Evolutionary conservation across 2,888 invertebrate genomes (phyloP).

Genomic region (Operophtera brumata): DNA sequence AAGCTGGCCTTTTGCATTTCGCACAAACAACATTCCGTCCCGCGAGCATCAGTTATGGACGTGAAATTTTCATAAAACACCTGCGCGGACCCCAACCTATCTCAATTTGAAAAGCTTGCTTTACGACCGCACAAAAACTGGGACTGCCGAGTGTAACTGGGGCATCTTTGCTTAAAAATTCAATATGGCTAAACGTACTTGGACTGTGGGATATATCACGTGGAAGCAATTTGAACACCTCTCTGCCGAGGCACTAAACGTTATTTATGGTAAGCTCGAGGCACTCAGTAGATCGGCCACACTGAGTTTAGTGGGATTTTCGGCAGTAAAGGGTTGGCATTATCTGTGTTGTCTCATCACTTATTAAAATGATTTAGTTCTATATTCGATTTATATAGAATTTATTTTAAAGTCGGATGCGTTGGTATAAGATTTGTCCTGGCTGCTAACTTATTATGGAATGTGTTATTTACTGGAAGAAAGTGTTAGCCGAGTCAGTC

Average conservation of each 20-base stretch:
- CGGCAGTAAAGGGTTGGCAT: slow-evolving; percentile 47
- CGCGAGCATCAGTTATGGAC: slow-evolving; percentile 40
- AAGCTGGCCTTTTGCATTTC: slow-evolving; percentile 32
- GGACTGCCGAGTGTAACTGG: slow-evolving; percentile 31
- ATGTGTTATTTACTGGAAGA: no score
- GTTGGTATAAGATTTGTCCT: no score
- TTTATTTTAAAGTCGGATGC: no score
- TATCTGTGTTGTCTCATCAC: slow-evolving; percentile 42
- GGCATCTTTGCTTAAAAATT: slow-evolving; percentile 70
- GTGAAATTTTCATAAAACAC: slow-evolving; percentile 51
- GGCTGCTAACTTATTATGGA: no score
- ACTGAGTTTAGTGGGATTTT: slow-evolving; percentile 68
- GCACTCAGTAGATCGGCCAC: slow-evolving; percentile 71
- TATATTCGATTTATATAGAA: not conserved
- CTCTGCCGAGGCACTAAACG: slow-evolving; percentile 71
- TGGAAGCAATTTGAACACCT: slow-evolving; percentile 78
- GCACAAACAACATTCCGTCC: slow-evolving; percentile 32
- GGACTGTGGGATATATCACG: slow-evolving; percentile 71
- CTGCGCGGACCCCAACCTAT: slow-evolving; percentile 45
- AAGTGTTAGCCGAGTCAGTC: no score
- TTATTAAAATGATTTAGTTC: slow-evolving; percentile 31
- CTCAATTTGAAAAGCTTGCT: slow-evolving; percentile 52
- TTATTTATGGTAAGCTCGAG: slow-evolving; percentile 75
- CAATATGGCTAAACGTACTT: slow-evolving; percentile 72
- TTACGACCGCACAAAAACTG: slow-evolving; percentile 46